A percentile compares a stretch with the other conserved stretches of the same genome.
These are phyloP conservation scores for Chirona hameri DNA, from an alignment of 2,888 invertebrate species.

Conservation along the genomic window DNA sequence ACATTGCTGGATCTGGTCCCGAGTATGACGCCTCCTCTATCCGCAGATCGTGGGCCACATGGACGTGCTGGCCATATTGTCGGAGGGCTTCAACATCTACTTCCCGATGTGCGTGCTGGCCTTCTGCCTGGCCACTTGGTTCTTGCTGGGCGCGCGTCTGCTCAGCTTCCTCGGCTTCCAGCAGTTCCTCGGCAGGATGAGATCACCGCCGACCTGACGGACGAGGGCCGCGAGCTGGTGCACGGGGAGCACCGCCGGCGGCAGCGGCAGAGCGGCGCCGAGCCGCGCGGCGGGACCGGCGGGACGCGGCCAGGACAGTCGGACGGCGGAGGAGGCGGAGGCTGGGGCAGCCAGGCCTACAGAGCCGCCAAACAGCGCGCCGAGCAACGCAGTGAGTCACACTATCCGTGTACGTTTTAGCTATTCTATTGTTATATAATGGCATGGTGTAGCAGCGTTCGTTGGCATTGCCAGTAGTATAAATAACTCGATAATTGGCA, in stretches of 20 bases:
- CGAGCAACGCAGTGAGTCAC: not conserved
- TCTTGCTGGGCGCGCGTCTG: constrained; percentile 84
- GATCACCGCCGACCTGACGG: constrained; percentile 86
- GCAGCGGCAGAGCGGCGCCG: constrained; percentile 31
- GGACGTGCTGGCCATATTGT: constrained; percentile 94
- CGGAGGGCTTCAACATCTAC: constrained; percentile 98
- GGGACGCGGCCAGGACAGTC: constrained; percentile 41
- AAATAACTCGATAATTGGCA: no score
- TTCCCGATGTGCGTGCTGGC: constrained; percentile 95
- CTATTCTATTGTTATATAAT: no score
- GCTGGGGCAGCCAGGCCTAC: constrained; percentile 37
- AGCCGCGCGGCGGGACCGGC: constrained; percentile 44
- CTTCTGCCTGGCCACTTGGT: constrained; percentile 90
- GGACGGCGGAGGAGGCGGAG: constrained; percentile 47
- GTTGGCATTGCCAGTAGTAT: no score
- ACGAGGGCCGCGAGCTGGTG: constrained; percentile 63
- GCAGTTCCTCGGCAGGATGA: constrained; percentile 92
- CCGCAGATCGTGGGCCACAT: constrained; percentile 95
- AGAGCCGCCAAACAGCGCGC: constrained; percentile 10
- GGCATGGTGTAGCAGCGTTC: no score
- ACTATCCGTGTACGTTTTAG: not conserved
- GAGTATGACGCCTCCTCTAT: no score
- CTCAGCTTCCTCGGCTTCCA: constrained; percentile 89
- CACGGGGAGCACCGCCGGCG: not conserved
- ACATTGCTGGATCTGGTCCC: no score